Conservation (phyloP, 2,797 vertebrate species). For the Liasis olivaceus region DNA sequence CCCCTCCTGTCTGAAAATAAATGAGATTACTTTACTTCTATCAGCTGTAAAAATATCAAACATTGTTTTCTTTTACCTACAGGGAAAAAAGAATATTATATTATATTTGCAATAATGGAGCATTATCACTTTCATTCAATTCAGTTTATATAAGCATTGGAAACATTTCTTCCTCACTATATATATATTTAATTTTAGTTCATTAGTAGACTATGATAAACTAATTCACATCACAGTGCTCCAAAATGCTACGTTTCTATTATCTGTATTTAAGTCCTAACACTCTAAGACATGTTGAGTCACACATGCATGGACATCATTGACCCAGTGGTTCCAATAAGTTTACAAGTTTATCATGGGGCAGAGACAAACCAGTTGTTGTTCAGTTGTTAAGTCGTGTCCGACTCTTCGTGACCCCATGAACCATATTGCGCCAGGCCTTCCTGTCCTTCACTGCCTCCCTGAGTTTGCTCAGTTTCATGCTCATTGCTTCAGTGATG, state of each 20-base stretch:
- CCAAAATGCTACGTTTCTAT: not conserved
- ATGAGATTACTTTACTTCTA: slow-evolving; percentile 60
- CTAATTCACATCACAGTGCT: not conserved
- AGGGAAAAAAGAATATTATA: slow-evolving; percentile 3
- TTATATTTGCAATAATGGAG: slow-evolving; percentile 10
- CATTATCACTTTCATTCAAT: slow-evolving; percentile 26
- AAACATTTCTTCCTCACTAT: not conserved
- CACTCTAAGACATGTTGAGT: not conserved
- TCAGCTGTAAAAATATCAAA: slow-evolving; percentile 42
- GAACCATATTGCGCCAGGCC: no score
- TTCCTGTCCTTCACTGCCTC: no score
- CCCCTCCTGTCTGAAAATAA: slow-evolving; percentile 51
- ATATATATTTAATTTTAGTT: slow-evolving; percentile 22
- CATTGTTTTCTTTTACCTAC: slow-evolving; percentile 26
- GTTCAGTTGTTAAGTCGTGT: no score
- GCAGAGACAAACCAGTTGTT: not conserved
- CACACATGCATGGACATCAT: not conserved
- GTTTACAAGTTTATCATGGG: not conserved
- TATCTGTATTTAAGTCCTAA: not conserved
- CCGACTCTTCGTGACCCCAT: no score
- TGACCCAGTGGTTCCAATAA: not conserved
- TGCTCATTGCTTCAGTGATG: no score
- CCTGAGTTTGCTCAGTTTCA: no score
- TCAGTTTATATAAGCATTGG: slow-evolving; percentile 2
- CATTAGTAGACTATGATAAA: not conserved